Evolutionary conservation across 92 coral and sea anemone species (phyloP).

Genomic region (Anthopleura xanthogrammica): DNA sequence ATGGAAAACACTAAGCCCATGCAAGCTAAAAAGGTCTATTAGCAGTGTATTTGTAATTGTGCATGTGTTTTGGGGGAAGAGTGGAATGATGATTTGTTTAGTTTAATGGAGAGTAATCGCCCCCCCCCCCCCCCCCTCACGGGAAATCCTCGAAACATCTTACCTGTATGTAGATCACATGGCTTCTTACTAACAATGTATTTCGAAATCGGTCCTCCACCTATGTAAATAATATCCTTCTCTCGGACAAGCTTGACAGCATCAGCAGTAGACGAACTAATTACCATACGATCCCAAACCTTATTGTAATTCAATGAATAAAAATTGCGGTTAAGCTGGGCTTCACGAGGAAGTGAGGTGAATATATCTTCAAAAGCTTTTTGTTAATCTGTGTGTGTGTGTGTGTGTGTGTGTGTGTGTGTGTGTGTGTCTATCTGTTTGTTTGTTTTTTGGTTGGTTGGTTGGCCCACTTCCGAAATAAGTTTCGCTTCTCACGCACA

Average conservation of each 20-base stretch:
- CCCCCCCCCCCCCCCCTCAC: background rate
- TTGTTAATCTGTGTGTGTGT: too few species aligned
- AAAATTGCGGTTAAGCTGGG: background rate
- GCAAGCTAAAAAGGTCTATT: too few species aligned
- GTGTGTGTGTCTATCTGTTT: too few species aligned
- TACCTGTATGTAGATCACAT: slow-evolving; percentile 49
- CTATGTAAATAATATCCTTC: slow-evolving; percentile 35
- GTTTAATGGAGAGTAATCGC: background rate
- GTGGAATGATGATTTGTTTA: background rate
- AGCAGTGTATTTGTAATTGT: too few species aligned
- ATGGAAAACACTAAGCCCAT: too few species aligned
- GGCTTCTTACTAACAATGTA: slow-evolving; percentile 45
- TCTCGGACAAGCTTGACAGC: slow-evolving; percentile 54
- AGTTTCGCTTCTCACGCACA: too few species aligned
- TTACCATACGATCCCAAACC: slow-evolving; percentile 8
- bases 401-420: too few species aligned
- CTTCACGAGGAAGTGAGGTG: too few species aligned
- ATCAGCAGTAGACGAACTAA: background rate
- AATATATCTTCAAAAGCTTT: too few species aligned
- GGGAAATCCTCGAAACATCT: background rate
- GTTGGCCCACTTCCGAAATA: too few species aligned
- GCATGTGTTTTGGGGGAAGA: too few species aligned
- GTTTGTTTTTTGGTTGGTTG: too few species aligned
- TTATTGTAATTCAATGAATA: background rate
- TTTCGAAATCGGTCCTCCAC: slow-evolving; percentile 46